A percentile compares a stretch with the other conserved stretches of the same genome.
Evolutionary conservation across 2,888 invertebrate species (phyloP).

Genomic region (Sarcophaga subvicina): DNA sequence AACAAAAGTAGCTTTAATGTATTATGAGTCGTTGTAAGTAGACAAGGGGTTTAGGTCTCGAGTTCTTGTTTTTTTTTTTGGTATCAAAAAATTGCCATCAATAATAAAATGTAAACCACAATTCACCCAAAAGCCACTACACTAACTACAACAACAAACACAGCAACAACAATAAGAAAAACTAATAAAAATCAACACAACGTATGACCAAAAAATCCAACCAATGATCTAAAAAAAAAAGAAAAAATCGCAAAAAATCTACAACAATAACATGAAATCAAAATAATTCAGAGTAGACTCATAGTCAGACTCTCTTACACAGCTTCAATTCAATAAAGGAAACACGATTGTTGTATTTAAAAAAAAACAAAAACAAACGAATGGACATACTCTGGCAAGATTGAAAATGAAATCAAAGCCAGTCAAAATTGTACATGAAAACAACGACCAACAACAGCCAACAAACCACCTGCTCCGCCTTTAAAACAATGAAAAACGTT

Average conservation of each 20-base stretch:
- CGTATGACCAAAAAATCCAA: conserved; percentile 40
- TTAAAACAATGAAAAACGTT: conserved; percentile 46
- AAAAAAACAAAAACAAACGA: conserved; percentile 37
- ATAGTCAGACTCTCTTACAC: conserved; percentile 29
- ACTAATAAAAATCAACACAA: conserved; percentile 52
- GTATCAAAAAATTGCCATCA: conserved; percentile 71
- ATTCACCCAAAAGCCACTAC: conserved; percentile 66
- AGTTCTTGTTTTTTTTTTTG: conserved; percentile 31
- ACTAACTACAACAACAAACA: conserved; percentile 25
- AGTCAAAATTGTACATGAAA: conserved; percentile 65
- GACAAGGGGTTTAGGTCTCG: no score
- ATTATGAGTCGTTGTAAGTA: conserved; percentile 41
- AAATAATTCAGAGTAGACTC: conserved; percentile 5
- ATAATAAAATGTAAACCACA: conserved; percentile 72
- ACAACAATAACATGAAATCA: conserved; percentile 6
- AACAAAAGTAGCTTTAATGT: conserved; percentile 70
- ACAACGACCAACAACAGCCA: conserved; percentile 43
- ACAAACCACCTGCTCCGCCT: conserved; percentile 70
- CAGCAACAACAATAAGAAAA: conserved; percentile 28
- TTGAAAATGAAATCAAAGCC: conserved; percentile 68
- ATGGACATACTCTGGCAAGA: conserved; percentile 59
- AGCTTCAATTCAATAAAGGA: conserved; percentile 43
- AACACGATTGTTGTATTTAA: not conserved
- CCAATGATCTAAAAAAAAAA: conserved; percentile 47
- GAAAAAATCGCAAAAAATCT: conserved; percentile 14